Conservation (phyloP, 1,140 invertebrate genomes). For the Temnothorax nylanderi region DNA sequence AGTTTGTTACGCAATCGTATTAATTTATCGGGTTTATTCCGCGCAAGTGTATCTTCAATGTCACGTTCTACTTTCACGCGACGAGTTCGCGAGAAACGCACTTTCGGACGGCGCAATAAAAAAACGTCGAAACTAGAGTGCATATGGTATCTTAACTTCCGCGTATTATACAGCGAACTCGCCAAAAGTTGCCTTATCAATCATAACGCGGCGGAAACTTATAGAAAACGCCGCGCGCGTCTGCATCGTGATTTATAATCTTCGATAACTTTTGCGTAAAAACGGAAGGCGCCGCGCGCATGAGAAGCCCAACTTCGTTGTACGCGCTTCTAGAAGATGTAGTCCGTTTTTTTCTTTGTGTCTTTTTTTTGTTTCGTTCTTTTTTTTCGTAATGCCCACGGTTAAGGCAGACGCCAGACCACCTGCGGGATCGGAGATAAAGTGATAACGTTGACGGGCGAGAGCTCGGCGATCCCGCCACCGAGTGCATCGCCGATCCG, state of each 20-base stretch:
- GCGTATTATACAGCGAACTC: constrained; percentile 50
- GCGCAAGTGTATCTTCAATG: not conserved
- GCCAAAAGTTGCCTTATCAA: constrained; percentile 62
- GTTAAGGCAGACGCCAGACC: constrained; percentile 45
- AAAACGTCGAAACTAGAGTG: constrained; percentile 21
- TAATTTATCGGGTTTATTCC: constrained; percentile 7
- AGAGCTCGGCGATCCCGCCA: constrained; percentile 44
- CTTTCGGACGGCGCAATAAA: constrained; percentile 8
- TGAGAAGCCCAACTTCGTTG: constrained; percentile 41
- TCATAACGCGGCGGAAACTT: constrained; percentile 60
- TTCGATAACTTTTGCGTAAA: constrained; percentile 62
- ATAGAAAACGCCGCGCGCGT: constrained; percentile 61
- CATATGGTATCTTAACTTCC: constrained; percentile 53
- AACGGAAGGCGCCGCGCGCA: constrained; percentile 25
- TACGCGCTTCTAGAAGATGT: constrained; percentile 15
- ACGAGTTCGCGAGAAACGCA: not conserved
- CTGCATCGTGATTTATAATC: constrained; percentile 66
- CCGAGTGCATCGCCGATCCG: constrained; percentile 61
- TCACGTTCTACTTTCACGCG: not conserved
- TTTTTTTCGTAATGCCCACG: not conserved
- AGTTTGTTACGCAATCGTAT: not conserved
- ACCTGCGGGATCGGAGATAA: constrained; percentile 54
- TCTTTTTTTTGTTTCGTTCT: not conserved
- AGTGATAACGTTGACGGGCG: constrained; percentile 57
- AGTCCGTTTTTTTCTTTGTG: not conserved